phyloP scores from a whole-genome alignment of 2,113 vertebrate genomes.

The Scomber japonicus region DNA sequence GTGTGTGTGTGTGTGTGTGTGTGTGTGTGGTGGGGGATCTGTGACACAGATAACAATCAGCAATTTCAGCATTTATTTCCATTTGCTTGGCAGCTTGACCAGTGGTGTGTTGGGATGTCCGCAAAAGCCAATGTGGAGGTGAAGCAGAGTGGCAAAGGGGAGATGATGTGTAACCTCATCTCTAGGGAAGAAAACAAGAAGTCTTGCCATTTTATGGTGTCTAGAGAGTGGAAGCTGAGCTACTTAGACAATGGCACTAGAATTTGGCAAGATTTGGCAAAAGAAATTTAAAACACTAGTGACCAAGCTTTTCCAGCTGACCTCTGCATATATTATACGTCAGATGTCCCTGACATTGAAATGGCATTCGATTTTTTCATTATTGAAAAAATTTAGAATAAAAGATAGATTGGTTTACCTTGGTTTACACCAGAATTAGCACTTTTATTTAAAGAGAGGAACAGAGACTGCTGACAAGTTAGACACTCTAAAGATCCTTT shows the following conservation, averaged over 20 bases:
- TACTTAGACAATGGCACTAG: conserved; percentile 13
- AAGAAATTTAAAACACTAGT: too few relatives aligned
- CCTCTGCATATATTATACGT: too few relatives aligned
- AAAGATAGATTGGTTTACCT: too few relatives aligned
- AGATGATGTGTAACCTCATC: conserved; percentile 49
- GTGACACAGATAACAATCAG: conserved; percentile 82
- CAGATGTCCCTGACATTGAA: too few relatives aligned
- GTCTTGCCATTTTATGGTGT: conserved; percentile 61
- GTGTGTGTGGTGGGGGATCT: conserved; percentile 1
- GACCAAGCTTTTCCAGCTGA: too few relatives aligned
- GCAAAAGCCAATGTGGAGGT: conserved; percentile 39
- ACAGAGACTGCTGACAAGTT: too few relatives aligned
- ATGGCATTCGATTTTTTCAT: too few relatives aligned
- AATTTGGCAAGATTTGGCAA: too few relatives aligned
- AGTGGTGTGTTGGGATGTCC: conserved; percentile 71
- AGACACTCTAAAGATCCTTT: too few relatives aligned
- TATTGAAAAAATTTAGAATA: too few relatives aligned
- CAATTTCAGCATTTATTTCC: conserved; percentile 83
- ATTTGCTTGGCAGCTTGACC: conserved; percentile 81
- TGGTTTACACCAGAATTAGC: too few relatives aligned
- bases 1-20: not conserved
- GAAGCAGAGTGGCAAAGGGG: conserved; percentile 24
- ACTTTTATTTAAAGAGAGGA: too few relatives aligned
- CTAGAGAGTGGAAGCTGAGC: conserved; percentile 8
- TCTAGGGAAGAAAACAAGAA: conserved; percentile 33